Percentiles rank a stretch among this genome's conserved stretches.
Conservation (phyloP, 2,888 invertebrate genomes). For the Acanthosepion pharaonis region DNA sequence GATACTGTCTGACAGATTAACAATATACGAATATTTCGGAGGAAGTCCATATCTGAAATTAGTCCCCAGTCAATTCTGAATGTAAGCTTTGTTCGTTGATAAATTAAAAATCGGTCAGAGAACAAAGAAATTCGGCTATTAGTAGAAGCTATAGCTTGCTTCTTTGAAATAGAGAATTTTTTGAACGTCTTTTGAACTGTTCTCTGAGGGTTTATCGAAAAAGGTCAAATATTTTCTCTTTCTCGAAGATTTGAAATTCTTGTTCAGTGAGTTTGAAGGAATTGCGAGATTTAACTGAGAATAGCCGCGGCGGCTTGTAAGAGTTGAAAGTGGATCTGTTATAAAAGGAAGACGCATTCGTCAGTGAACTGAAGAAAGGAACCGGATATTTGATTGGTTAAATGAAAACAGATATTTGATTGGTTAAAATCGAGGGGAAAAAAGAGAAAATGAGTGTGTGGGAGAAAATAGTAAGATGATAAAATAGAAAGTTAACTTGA, state of each 20-base stretch:
- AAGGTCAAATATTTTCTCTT: not conserved
- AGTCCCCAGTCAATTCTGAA: not conserved
- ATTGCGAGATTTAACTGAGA: not conserved
- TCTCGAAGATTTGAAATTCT: not conserved
- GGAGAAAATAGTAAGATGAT: not conserved
- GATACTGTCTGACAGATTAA: not conserved
- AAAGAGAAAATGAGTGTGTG: not conserved
- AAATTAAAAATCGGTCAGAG: not conserved
- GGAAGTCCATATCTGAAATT: not conserved
- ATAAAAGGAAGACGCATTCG: not conserved
- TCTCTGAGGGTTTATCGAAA: not conserved
- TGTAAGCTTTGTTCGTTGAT: not conserved
- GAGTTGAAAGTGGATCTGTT: not conserved
- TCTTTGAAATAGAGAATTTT: not conserved
- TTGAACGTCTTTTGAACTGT: not conserved
- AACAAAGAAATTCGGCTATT: not conserved
- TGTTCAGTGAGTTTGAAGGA: not conserved
- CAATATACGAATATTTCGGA: not conserved
- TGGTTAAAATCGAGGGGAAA: not conserved
- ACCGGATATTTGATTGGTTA: not conserved
- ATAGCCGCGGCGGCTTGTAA: not conserved
- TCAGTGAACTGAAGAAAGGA: not conserved
- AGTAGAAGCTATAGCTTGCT: not conserved
- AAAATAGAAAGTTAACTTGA: not conserved
- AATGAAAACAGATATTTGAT: not conserved